Base-by-base conservation (phyloP, 2,888 invertebrate genomes). In the Drosophila anomalata region DNA sequence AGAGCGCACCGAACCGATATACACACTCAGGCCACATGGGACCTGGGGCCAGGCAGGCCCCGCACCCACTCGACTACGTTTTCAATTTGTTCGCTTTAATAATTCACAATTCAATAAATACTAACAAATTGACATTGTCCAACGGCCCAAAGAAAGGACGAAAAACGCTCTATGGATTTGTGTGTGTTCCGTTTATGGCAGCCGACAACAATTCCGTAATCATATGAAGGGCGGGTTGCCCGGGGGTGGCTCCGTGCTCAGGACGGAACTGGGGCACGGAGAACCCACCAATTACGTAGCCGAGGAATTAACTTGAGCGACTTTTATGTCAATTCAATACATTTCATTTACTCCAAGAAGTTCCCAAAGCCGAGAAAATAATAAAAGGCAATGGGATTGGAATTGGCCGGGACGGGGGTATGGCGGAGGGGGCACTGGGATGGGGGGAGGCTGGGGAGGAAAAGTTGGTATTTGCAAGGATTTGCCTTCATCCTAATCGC, bases 51-150 rank as follows among this genome's bases (percentile, higher is more conserved):
- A 1, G 17, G 17, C 17, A 2, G 11, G 17, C 46, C 31, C 33
- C 44, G 6, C 67, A 44, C 54, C 59, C 52, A 54, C 24, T 60
- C 53, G 50, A 54, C 48, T 48, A 44, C 52, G 55, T 48, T 63
- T 89, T 89, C 89, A 88, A 89, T 88, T 89, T 88, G 85, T 85
- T 63, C 77, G 84, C 89, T 87, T 88, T 88, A 88, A 88, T 88
- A 89, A 88, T 88, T 89, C 87, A 89, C 88, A 87, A 85, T 88
- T 88, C 88, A 88, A 89, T 88, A 88, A 89, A 89, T 87, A 87
- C 87, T 87, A 88, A 87, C 87, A 86, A 86, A 83, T 86, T 81
- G 88, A 82, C 89, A 87, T 88, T 87, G 87, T 87, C 87, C 88
- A 78, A 87, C 81, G 70, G 71, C 50, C 47, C 68, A 53, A 29